Conservation (phyloP, 2,113 vertebrate genomes). For the Nerophis lumbriciformis region DNA sequence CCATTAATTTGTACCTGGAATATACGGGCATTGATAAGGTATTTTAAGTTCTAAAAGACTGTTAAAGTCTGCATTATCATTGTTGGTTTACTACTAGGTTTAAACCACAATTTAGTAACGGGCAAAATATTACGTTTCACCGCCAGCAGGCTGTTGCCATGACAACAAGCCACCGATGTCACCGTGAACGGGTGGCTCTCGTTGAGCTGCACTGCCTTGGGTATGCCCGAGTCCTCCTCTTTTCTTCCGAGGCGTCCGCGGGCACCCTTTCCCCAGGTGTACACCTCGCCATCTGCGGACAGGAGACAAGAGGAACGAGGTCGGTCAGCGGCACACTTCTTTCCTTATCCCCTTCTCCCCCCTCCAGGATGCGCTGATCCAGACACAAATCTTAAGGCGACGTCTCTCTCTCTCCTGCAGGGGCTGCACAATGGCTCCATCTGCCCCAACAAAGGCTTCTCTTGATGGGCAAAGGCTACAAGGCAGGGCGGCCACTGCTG, state of each 20-base stretch:
- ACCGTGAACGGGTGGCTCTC: conserved; percentile 84
- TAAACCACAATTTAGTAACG: conserved; percentile 50
- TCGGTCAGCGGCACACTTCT: conserved; percentile 10
- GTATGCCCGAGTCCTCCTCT: conserved; percentile 84
- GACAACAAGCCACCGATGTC: conserved; percentile 95
- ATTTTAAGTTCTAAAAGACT: conserved; percentile 23
- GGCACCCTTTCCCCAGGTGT: conserved; percentile 96
- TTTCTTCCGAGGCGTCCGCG: conserved; percentile 90
- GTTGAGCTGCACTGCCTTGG: conserved; percentile 83
- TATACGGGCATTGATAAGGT: background rate
- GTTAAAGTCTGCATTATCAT: conserved; percentile 2
- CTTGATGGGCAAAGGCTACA: conserved; percentile 39
- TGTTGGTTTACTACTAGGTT: conserved; percentile 28
- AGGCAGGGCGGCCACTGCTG: conserved; percentile 23
- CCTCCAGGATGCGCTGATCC: conserved; percentile 26
- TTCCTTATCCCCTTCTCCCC: conserved; percentile 5
- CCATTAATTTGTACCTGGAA: background rate
- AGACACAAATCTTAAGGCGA: conserved; percentile 35
- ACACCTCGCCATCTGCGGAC: conserved; percentile 84
- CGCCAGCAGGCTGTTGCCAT: conserved; percentile 94
- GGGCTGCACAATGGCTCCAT: conserved; percentile 34
- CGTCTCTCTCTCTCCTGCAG: conserved; percentile 37
- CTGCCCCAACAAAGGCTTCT: conserved; percentile 45
- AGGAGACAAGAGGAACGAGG: conserved; percentile 6
- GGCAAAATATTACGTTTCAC: conserved; percentile 84